A percentile compares a stretch with the other conserved stretches of the same genome.
Conservation (phyloP, 2,113 vertebrate genomes). For the Phalacrocorax carbo region DNA sequence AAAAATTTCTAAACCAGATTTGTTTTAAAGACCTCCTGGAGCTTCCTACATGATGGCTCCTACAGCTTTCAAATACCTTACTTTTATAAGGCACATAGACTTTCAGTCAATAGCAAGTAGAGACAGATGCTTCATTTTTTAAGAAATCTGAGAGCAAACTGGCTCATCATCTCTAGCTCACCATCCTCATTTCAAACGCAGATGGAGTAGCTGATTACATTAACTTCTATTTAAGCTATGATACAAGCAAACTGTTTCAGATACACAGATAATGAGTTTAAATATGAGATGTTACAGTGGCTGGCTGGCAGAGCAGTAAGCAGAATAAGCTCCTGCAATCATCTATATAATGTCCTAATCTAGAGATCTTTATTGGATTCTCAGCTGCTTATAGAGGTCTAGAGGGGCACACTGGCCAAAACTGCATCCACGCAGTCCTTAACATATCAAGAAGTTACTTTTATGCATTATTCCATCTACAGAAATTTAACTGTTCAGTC, state of each 20-base stretch:
- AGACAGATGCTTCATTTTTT: constrained; percentile 33
- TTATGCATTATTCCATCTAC: not conserved
- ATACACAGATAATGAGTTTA: constrained; percentile 64
- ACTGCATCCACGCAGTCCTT: not conserved
- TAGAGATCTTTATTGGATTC: constrained; percentile 2
- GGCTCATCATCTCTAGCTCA: constrained; percentile 25
- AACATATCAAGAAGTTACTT: not conserved
- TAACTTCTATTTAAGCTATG: constrained; percentile 66
- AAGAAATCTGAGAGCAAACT: constrained; percentile 48
- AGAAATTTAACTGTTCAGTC: not conserved
- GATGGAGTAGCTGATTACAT: constrained; percentile 64
- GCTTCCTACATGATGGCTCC: not conserved
- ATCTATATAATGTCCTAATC: constrained; percentile 5
- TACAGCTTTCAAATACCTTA: not conserved
- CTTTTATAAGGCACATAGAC: not conserved
- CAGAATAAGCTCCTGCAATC: constrained; percentile 26
- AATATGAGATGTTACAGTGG: constrained; percentile 64
- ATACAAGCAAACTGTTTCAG: constrained; percentile 65
- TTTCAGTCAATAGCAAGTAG: constrained; percentile 4
- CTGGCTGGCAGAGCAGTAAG: constrained; percentile 42
- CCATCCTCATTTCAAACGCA: constrained; percentile 32
- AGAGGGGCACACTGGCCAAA: not conserved
- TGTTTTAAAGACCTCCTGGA: not conserved
- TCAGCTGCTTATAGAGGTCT: not conserved
- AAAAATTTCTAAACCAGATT: not conserved